These are phyloP conservation scores for Cottoperca gobio DNA, from an alignment of 2,797 vertebrate species.

Conservation along the genomic window DNA sequence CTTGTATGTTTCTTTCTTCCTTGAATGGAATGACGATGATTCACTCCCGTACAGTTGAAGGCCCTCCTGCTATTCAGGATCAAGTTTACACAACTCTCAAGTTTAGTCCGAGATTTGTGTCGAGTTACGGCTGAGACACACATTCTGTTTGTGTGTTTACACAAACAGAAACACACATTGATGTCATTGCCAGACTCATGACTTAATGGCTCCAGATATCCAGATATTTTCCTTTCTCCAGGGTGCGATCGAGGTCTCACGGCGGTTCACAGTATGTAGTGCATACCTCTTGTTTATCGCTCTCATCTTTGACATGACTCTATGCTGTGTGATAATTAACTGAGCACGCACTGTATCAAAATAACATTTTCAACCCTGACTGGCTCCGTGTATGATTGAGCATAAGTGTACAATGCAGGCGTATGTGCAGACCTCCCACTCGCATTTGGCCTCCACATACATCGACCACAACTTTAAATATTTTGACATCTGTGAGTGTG, in stretches of 20 bases:
- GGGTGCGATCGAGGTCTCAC: constrained; percentile 50
- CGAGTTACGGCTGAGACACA: constrained; percentile 15
- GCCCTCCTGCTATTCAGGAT: background rate
- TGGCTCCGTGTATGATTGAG: background rate
- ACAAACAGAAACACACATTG: constrained; percentile 47
- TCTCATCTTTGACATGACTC: constrained; percentile 24
- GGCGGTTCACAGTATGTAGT: constrained; percentile 33
- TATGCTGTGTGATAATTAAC: constrained; percentile 26
- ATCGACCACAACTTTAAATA: constrained; percentile 30
- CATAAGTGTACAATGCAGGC: background rate
- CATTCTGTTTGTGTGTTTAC: constrained; percentile 44
- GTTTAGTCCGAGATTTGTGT: background rate
- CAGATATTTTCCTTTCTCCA: constrained; percentile 60
- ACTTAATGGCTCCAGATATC: constrained; percentile 65
- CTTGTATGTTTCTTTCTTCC: background rate
- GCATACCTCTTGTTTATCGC: constrained; percentile 51
- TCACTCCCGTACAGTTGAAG: background rate
- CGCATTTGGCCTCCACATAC: constrained; percentile 5
- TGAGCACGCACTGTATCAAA: constrained; percentile 14
- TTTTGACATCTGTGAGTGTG: constrained; percentile 51
- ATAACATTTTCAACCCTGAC: constrained; percentile 4
- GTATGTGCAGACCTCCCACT: constrained; percentile 54
- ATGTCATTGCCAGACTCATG: constrained; percentile 55
- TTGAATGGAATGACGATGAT: background rate
- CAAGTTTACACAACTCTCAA: background rate